Evolutionary conservation across 2,888 invertebrate genomes (phyloP).

Genomic region (Sphecodes monilicornis): DNA sequence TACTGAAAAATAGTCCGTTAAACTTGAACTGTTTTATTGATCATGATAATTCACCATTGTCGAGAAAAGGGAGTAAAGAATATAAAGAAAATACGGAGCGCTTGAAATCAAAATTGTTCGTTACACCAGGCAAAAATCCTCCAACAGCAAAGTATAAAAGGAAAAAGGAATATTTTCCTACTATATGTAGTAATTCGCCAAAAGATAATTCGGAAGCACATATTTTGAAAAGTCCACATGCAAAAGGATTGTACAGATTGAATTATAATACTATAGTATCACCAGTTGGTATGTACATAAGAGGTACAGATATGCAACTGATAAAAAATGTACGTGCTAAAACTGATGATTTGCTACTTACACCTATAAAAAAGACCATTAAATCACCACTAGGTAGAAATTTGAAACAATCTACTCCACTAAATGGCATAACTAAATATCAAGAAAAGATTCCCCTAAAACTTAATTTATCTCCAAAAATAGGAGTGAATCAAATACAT

Average conservation of each 20-base stretch:
- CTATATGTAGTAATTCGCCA: background rate
- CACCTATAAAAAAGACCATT: constrained; percentile 22
- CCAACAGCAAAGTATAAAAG: constrained; percentile 16
- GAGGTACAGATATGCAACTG: constrained; percentile 74
- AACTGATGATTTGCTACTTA: constrained; percentile 30
- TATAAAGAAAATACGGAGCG: background rate
- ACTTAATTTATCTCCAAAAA: constrained; percentile 42
- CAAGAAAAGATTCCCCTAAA: background rate
- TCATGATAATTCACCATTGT: constrained; percentile 14
- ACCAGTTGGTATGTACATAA: constrained; percentile 78
- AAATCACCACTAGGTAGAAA: constrained; percentile 17
- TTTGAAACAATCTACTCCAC: background rate
- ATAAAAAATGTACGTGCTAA: constrained; percentile 73
- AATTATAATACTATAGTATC: constrained; percentile 76
- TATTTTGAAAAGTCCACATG: constrained; percentile 62
- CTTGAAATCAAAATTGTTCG: constrained; percentile 63
- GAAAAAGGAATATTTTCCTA: constrained; percentile 68
- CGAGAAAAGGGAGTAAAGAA: background rate
- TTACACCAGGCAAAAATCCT: constrained; percentile 74
- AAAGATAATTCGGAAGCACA: constrained; percentile 23
- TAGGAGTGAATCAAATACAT: background rate
- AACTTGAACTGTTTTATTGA: constrained; percentile 13
- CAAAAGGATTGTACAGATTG: constrained; percentile 61
- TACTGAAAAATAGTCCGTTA: background rate
- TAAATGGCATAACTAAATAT: background rate